Evolutionary conservation across 2,888 invertebrate genomes (phyloP), one percentile per base, ranked within the genome.

Genomic region (Oscheius sp.): DNA sequence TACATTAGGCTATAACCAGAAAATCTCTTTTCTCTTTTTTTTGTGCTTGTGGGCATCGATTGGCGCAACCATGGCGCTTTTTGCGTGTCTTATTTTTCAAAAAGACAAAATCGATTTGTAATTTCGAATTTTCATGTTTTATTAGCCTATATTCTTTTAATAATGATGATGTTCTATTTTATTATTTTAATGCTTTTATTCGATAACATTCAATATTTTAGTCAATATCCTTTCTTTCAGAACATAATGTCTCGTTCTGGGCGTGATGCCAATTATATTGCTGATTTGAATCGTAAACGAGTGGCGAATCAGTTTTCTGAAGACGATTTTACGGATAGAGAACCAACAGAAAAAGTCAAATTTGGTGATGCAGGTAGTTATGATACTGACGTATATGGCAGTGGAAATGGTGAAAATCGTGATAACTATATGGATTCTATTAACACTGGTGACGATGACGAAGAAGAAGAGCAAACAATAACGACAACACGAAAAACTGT

Each of bases 351-450:
- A 20, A 59, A 59, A 30, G 44, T 59, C 26, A 93, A 93, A 2
- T 89, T 96, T 47, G 92, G 94, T 56, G 93, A 93, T 75, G 91
- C 91, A 54, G 89, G 89, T n/a, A 94, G 92, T 86, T 95, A 91
- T 88, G 97, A 97, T 87, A 91, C 92, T 86, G 82, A 59, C 17
- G 59, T 41, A 26, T 97, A 96, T 87, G 94, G 93, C 87, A 83
- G 83, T 49, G 91, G 91, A 26, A 71, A 90, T 89, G 50, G 92
- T 92, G 83, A 91, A 91, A 67, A 92, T 2, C 61, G 62, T 5
- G 93, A 85, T 94, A 92, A 94, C 32, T 96, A 96, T 87, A 93
- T 94, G 79, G 94, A 94, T 64, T 95, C 95, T 0, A 96, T 97
- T 87, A 94, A 95, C 51, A 92, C 95, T 0, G 94, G 94, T 87